These are phyloP conservation scores for Mellilla xanthometata DNA, from an alignment of 2,888 invertebrate species.

Conservation along the genomic window DNA sequence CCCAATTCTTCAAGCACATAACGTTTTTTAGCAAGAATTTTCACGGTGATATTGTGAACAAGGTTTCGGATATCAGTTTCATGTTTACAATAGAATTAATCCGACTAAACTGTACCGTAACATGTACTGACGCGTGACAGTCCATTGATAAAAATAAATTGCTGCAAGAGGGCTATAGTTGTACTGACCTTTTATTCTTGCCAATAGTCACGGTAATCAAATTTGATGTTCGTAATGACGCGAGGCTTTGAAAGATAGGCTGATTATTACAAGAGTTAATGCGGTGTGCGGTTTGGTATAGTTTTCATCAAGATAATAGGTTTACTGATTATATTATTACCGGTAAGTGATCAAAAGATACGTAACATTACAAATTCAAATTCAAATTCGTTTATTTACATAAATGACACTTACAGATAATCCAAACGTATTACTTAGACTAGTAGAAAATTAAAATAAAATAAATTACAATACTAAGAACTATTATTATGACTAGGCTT, in stretches of 20 bases:
- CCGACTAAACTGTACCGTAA: constrained; percentile 52
- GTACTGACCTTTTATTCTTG: constrained; percentile 57
- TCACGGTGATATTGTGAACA: too few relatives aligned
- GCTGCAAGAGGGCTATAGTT: constrained; percentile 40
- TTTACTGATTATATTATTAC: too few relatives aligned
- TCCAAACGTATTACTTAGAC: too few relatives aligned
- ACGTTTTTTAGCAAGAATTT: too few relatives aligned
- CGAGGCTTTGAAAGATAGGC: constrained; percentile 2
- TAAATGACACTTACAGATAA: too few relatives aligned
- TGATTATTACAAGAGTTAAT: not conserved
- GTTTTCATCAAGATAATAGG: not conserved
- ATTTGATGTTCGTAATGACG: constrained; percentile 30
- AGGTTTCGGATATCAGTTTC: too few relatives aligned
- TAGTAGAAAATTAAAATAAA: too few relatives aligned
- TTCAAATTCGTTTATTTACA: too few relatives aligned
- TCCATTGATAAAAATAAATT: constrained; percentile 73
- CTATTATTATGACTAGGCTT: too few relatives aligned
- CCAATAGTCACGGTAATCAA: constrained; percentile 40
- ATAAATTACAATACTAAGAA: too few relatives aligned
- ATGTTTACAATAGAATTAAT: constrained; percentile 22
- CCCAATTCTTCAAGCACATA: not conserved
- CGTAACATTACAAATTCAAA: too few relatives aligned
- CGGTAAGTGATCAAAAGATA: too few relatives aligned
- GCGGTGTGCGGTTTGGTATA: constrained; percentile 7
- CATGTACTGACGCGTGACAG: constrained; percentile 61